Conservation (phyloP, 1,140 invertebrate species). For the Zaprionus nigranus region DNA sequence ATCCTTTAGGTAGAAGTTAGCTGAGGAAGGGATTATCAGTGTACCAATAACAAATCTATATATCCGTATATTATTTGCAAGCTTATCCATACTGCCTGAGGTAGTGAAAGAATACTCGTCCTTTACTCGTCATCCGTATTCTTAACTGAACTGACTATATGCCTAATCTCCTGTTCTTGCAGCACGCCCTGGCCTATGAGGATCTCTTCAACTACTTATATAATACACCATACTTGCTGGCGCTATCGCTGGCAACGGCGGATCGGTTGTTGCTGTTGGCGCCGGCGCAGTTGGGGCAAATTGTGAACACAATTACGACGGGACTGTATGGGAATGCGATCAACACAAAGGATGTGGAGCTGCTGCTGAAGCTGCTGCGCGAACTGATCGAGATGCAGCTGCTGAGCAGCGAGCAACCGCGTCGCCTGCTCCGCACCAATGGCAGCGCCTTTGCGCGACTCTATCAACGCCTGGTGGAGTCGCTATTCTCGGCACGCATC, state of each 20-base stretch:
- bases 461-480: slow-evolving; percentile 95
- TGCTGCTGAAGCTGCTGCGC: slow-evolving; percentile 91
- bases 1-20: too few species aligned
- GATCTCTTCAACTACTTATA: slow-evolving; percentile 92
- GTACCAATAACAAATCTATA: too few species aligned
- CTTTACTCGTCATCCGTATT: not conserved
- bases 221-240: slow-evolving; percentile 92
- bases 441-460: slow-evolving; percentile 95
- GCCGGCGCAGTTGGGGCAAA: slow-evolving; percentile 87
- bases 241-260: slow-evolving; percentile 91
- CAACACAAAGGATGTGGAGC: slow-evolving; percentile 92
- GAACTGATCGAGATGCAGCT: slow-evolving; percentile 94
- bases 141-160: not conserved
- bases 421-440: slow-evolving; percentile 92
- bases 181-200: slow-evolving; percentile 91
- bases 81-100: too few species aligned
- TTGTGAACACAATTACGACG: slow-evolving; percentile 90
- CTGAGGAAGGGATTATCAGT: too few species aligned
- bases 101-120: too few species aligned
- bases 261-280: slow-evolving; percentile 87
- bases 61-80: too few species aligned
- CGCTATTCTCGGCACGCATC: slow-evolving; percentile 94
- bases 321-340: slow-evolving; percentile 94
- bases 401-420: slow-evolving; percentile 92
- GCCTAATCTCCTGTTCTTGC: slow-evolving; percentile 37